phyloP scores from a whole-genome alignment of 2,888 invertebrate species.

The Psylliodes chrysocephalus region DNA sequence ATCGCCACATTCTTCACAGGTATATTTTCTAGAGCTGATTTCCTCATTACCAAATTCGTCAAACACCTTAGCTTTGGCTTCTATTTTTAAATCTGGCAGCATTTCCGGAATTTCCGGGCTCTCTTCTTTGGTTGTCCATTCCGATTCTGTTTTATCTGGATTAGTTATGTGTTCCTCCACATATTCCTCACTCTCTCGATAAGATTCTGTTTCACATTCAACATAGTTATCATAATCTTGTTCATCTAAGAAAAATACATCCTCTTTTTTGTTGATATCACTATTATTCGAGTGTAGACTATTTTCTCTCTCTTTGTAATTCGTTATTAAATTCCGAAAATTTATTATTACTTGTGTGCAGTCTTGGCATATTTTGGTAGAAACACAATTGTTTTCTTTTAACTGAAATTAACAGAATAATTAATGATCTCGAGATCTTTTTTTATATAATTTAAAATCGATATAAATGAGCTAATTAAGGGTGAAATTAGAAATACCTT shows the following conservation, averaged over 20 bases:
- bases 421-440: no score
- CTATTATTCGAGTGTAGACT: not conserved
- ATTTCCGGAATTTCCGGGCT: not conserved
- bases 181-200: conserved; percentile 24
- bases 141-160: conserved; percentile 1
- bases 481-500: conserved; percentile 19
- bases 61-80: conserved; percentile 15
- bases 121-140: conserved; percentile 3
- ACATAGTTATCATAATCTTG: conserved; percentile 35
- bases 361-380: conserved; percentile 30
- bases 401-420: conserved; percentile 20
- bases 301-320: conserved; percentile 22
- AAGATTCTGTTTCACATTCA: conserved; percentile 31
- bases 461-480: no score
- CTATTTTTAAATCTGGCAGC: conserved; percentile 15
- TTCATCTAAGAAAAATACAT: conserved; percentile 33
- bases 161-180: conserved; percentile 9
- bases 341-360: conserved; percentile 30
- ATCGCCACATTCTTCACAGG: conserved; percentile 35
- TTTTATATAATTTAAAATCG: no score
- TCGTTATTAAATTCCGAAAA: conserved; percentile 28
- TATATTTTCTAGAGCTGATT: conserved; percentile 30
- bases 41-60: conserved; percentile 32
- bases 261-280: conserved; percentile 27
- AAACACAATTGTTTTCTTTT: conserved; percentile 14